phyloP scores from a whole-genome alignment of 2,113 vertebrate species.

The Chionis minor region DNA sequence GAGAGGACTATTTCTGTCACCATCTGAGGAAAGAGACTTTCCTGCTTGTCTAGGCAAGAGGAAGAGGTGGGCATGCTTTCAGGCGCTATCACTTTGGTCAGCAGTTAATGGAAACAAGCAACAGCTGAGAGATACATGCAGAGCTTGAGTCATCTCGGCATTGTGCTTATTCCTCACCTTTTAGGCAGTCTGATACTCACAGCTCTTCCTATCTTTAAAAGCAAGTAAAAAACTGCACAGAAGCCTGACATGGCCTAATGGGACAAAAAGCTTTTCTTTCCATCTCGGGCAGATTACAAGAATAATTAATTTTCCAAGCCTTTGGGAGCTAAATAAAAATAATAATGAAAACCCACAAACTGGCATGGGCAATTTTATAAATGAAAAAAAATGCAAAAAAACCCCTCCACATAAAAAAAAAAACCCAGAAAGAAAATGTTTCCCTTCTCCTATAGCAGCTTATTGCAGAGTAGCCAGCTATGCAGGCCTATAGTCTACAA shows the following conservation, averaged over 20 bases:
- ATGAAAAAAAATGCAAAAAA: background rate
- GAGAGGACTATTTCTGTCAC: background rate
- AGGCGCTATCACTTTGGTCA: background rate
- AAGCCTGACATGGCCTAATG: background rate
- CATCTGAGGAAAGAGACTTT: background rate
- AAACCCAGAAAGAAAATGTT: background rate
- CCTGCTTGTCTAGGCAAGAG: background rate
- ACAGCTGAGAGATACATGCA: background rate
- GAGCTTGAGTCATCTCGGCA: background rate
- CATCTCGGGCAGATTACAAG: background rate
- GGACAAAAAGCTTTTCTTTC: background rate
- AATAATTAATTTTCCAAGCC: background rate
- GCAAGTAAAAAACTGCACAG: background rate
- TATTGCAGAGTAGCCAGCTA: background rate
- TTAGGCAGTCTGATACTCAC: background rate
- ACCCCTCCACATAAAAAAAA: background rate
- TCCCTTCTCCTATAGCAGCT: background rate
- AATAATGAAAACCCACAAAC: background rate
- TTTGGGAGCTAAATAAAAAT: background rate
- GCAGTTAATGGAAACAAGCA: conserved; percentile 3
- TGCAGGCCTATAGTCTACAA: background rate
- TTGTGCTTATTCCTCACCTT: background rate
- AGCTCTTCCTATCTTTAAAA: background rate
- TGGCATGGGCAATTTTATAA: background rate
- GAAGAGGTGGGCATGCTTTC: background rate